Evolutionary conservation across 2,797 vertebrate genomes (phyloP).

Genomic region (Babyrousa celebensis): DNA sequence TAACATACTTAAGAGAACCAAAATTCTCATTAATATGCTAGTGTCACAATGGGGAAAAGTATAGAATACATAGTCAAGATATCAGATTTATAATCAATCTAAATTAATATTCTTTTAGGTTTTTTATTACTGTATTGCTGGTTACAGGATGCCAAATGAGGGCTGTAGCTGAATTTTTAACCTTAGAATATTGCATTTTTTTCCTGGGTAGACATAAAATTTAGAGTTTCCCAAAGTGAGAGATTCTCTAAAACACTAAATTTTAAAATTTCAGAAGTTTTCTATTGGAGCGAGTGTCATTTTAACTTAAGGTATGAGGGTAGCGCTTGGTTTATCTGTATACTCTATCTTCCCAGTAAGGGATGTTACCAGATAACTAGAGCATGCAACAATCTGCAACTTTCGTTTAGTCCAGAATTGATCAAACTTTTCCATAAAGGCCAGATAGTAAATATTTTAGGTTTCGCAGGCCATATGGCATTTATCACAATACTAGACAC

Average conservation of each 20-base stretch:
- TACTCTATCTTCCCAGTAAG: neutral
- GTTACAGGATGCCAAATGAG: conserved; percentile 35
- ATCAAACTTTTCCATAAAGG: neutral
- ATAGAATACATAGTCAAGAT: neutral
- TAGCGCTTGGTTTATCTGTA: neutral
- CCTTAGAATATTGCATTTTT: conserved; percentile 5
- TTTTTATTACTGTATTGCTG: neutral
- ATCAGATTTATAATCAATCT: conserved; percentile 16
- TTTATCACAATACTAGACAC: neutral
- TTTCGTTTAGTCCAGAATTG: neutral
- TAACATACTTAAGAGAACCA: neutral
- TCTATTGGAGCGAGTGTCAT: neutral
- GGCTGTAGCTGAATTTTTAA: conserved; percentile 36
- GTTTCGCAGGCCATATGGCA: accelerated
- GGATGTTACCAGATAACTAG: neutral
- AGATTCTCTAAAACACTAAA: neutral
- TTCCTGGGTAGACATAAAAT: neutral
- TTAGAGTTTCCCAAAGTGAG: neutral
- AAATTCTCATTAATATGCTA: conserved; percentile 37
- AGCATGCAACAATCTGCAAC: neutral
- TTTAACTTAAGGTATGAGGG: neutral
- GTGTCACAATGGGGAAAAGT: neutral
- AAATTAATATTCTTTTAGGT: conserved; percentile 31
- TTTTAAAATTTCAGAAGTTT: neutral
- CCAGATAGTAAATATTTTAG: neutral